Evolutionary conservation across 2,888 invertebrate species (phyloP).

Genomic region (Epistrophe eligans): DNA sequence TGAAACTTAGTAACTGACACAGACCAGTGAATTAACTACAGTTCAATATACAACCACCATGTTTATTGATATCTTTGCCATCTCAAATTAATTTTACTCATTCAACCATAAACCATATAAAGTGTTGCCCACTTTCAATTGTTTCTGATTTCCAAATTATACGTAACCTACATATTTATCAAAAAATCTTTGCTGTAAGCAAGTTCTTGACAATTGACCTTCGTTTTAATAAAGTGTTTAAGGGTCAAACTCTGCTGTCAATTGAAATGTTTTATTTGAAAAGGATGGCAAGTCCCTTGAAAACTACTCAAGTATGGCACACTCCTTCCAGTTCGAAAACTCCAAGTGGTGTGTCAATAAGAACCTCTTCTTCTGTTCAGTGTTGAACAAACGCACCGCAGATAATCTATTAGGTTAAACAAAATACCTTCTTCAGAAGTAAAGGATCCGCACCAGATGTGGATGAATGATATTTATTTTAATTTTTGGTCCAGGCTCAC

Average conservation of each 20-base stretch:
- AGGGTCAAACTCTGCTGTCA: constrained; percentile 25
- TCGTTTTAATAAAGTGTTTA: constrained; percentile 8
- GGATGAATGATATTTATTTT: constrained; percentile 9
- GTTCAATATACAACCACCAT: no score
- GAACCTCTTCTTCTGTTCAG: constrained; percentile 12
- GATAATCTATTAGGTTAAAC: constrained; percentile 54
- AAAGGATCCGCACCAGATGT: not conserved
- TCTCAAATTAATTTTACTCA: not conserved
- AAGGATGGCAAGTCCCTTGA: constrained; percentile 20
- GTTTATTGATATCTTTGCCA: not conserved
- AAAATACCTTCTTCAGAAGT: constrained; percentile 19
- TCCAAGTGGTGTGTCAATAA: constrained; percentile 30
- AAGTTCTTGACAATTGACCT: not conserved
- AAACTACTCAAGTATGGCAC: constrained; percentile 41
- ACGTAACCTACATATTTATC: not conserved
- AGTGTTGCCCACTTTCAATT: not conserved
- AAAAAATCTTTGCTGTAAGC: not conserved
- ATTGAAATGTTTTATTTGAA: constrained; percentile 33
- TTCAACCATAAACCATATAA: not conserved
- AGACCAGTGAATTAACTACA: no score
- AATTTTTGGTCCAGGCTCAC: not conserved
- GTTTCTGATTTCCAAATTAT: not conserved
- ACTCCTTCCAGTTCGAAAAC: constrained; percentile 6
- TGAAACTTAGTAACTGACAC: no score
- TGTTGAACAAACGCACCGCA: constrained; percentile 31